Evolutionary conservation across 2,113 vertebrate species (phyloP).

Genomic region (Istiophorus platypterus): DNA sequence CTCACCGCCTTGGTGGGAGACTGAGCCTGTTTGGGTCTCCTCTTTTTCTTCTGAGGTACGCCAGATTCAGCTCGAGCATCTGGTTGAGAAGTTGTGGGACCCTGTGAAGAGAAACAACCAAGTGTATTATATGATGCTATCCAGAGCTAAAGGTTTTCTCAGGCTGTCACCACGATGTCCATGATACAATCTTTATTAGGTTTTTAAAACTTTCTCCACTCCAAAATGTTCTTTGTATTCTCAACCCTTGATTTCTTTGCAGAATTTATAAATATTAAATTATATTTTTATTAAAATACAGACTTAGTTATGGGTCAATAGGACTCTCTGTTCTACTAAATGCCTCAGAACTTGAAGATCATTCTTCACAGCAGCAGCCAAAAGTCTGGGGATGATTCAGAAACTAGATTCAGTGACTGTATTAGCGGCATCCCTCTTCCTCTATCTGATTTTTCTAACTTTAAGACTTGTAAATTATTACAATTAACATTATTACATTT

Average conservation of each 20-base stretch:
- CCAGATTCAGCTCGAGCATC: constrained; percentile 29
- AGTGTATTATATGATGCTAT: background rate
- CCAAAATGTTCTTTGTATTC: background rate
- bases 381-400: too few relatives aligned
- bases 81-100: constrained; percentile 24
- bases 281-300: background rate
- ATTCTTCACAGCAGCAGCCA: too few relatives aligned
- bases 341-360: background rate
- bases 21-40: constrained; percentile 50
- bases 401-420: too few relatives aligned
- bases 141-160: background rate
- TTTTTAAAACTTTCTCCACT: background rate
- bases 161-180: background rate
- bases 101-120: constrained; percentile 50
- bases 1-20: constrained; percentile 37
- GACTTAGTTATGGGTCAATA: background rate
- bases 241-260: background rate
- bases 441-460: too few relatives aligned
- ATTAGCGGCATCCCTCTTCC: too few relatives aligned
- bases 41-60: constrained; percentile 67
- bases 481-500: too few relatives aligned
- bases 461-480: too few relatives aligned
- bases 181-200: background rate
- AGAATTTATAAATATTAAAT: background rate
- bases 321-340: background rate